Evolutionary conservation across 2,113 vertebrate genomes (phyloP), one percentile per base, ranked within the genome.

Genomic region (Chaetura pelagica): DNA sequence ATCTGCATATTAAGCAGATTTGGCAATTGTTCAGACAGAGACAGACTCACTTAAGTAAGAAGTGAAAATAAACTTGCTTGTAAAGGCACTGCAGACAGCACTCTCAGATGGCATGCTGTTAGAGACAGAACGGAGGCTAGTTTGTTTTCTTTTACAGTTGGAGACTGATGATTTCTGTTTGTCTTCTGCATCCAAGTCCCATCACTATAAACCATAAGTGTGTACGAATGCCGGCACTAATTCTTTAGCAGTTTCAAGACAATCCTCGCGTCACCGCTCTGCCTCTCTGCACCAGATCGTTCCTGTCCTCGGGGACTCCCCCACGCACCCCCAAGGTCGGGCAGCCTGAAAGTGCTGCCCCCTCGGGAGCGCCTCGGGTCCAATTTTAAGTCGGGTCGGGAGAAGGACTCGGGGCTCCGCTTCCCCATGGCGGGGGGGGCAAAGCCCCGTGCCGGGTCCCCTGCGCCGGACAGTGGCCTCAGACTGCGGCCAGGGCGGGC

Each of bases 1-100:
- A 94, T 92, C 94, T 75, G 94, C 93, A 72, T 86, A 94, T 90
- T 84, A 93, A 94, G 93, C 95, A 97, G 89, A 92, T 93, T 48
- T 86, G 94, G 79, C 93, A 92, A 84, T 71, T 83, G 76, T 90
- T 93, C 90, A 89, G 93, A 26, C 32, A 40, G 63, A 91, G 62
- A 55, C 62, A 68, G 77, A 24, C 79, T 88, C 75, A 48, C 80
- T 87, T 26, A 78, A 95, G 77, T 30, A 69, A 72, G 87, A 72
- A 48, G 79, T 92, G 85, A 87, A 93, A 91, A 87, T 69, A 89
- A 94, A 95, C 87, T 91, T 73, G 87, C 82, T 91, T 82, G 42
- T 57, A 46, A 85, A 94, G 87, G 72, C 72, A 35, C 92, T 74
- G 85, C 90, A 58, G 94, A 4, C 69, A 91, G 84, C 29, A 7